Conservation (phyloP, 2,113 vertebrate genomes). For the Halichoerus grypus region DNA sequence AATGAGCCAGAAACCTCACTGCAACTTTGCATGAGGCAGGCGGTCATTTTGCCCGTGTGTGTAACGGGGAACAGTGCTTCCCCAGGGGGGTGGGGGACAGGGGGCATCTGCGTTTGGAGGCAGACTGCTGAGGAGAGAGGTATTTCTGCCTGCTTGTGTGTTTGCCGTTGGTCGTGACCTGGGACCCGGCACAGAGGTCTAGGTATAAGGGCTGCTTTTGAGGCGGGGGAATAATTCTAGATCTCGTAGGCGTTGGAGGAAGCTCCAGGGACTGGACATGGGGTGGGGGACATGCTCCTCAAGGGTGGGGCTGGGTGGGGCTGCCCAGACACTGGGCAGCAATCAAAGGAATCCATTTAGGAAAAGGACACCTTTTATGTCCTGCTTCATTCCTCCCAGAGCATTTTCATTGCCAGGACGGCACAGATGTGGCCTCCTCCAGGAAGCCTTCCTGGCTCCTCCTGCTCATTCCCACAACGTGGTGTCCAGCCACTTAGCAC, state of each 20-base stretch:
- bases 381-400: not conserved
- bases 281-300: not conserved
- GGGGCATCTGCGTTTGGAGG: conserved; percentile 51
- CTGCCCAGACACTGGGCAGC: not conserved
- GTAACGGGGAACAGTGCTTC: not conserved
- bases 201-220: rapidly evolving
- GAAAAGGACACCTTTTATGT: not conserved
- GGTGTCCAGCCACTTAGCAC: not conserved
- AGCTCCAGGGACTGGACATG: not conserved
- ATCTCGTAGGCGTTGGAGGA: not conserved
- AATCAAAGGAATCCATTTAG: not conserved
- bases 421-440: not conserved
- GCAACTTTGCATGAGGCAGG: not conserved
- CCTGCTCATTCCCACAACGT: not conserved
- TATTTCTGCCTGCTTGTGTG: not conserved
- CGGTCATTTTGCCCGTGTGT: rapidly evolving
- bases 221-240: not conserved
- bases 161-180: not conserved
- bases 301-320: not conserved
- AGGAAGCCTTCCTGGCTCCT: not conserved
- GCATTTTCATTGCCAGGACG: rapidly evolving
- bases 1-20: conserved; percentile 41
- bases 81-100: not conserved
- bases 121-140: rapidly evolving
- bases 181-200: not conserved